Base-by-base conservation (phyloP, 2,113 vertebrate species). In the Xenus cinereus region DNA sequence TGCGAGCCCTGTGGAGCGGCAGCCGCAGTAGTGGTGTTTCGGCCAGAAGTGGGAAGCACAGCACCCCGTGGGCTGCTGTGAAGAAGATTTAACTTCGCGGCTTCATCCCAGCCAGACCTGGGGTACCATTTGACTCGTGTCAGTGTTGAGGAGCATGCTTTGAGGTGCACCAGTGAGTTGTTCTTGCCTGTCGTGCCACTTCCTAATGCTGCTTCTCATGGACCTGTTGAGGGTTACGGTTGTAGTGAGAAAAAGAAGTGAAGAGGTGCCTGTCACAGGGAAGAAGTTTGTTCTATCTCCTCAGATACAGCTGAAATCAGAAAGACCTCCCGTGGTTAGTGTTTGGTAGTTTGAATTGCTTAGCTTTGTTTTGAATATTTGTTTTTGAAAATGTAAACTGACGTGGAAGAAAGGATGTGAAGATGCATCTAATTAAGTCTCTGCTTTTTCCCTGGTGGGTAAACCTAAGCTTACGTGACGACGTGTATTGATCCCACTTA, bases 61-160 rank as follows among this genome's bases (percentile, higher is more conserved):
- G 17, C 16, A 22, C 30, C 26, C 3, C 13, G 9, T 0, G 0
- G 43, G 23, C 32, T 90, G 23, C 51, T 62, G 8, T 37, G 19
- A 51, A 24, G n/a, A 54, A 30, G 9, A 7, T 32, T 27, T 43
- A 57, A 74, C 7, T 67, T 11, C 12, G n/a, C 48, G 39, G 41
- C 23, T 39, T 43, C 51, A 62, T 39, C 23, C 33, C 45, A 75
- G 33, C 3, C 37, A 74, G 84, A 69, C 8, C 9, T 24, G 22
- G 23, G 21, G 60, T 9, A 27, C 4, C 7, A 2, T 62, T 77
- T 54, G 3, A 54, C 35, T 17, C 30, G 35, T n/a, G 8, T 41
- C n/a, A 57, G 20, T 7, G 53, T 41, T 37, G 35, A 78, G 45
- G 12, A 54, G 30, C 5, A 2, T 60, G 26, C 9, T 71, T 71